Evolutionary conservation across 53 echinoderm and acorn worm genomes (phyloP), one percentile per base, ranked within the genome.

Genomic region (Astropecten irregularis): DNA sequence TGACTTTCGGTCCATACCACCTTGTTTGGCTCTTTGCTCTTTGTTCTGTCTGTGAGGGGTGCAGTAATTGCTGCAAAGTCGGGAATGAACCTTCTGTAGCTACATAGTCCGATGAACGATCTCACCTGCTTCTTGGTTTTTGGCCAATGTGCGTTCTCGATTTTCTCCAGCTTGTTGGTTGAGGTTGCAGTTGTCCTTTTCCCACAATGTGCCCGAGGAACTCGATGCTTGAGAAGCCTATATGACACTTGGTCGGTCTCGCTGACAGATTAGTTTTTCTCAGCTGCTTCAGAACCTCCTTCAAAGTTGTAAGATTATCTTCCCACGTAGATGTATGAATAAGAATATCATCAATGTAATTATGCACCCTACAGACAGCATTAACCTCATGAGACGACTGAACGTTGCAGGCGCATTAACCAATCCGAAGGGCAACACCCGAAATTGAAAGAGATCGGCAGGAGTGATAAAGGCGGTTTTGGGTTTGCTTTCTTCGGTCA

Each of bases 351-450:
- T 84, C 84, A 6, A 84, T 92, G 52, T 89, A 92, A 50, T 89
- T 85, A 23, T 69, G n/a, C n/a, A n/a, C n/a, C n/a, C n/a, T n/a
- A n/a, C n/a, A n/a, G n/a, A 21, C 23, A 86, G 27, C 21, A 86
- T 26, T 5, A 32, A 37, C 36, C 88, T 70, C 88, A 87, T 82
- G 14, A 87, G 25, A n/a, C 82, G 65, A 68, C 82, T 87, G 33
- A 87, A 87, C 3, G 82, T 66, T 2, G 88, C 82, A 2, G 68
- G 82, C n/a, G 72, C 42, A 49, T 88, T 88, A 0, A 88, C 73
- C 46, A 88, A 49, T 13, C 88, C 88, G 39, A 88, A 88, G 3
- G 88, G 88, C 88, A 88, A 83, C 33, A 62, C 62, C 9, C 52
- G 18, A 31, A 73, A 83, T 65, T 83, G 83, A 36, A 50, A 89